phyloP scores from a whole-genome alignment of 2,888 invertebrate species.

The Poecilus cupreus region DNA sequence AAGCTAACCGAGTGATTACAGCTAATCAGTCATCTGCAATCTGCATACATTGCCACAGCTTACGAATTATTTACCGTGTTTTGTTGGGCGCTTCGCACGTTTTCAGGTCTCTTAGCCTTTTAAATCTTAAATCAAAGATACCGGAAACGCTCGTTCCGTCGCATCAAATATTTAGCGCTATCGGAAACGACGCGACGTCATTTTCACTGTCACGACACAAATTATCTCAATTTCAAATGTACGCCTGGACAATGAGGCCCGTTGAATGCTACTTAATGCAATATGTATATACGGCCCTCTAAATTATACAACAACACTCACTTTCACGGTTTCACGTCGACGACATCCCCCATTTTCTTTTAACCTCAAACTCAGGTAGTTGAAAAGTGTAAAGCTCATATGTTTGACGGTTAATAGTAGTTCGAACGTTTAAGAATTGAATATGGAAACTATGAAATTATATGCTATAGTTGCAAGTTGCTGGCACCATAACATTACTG shows the following conservation, averaged over 20 bases:
- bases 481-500: no score
- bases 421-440: no score
- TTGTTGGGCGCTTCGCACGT: slow-evolving; percentile 54
- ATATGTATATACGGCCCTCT: slow-evolving; percentile 4
- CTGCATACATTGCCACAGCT: slow-evolving; percentile 66
- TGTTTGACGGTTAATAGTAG: no score
- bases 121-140: slow-evolving; percentile 56
- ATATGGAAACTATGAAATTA: no score
- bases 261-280: background rate
- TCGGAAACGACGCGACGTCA: slow-evolving; percentile 27
- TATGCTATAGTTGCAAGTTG: no score
- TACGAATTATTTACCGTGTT: slow-evolving; percentile 61
- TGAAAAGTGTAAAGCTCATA: no score
- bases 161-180: slow-evolving; percentile 41
- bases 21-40: slow-evolving; percentile 69
- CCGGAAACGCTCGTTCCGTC: slow-evolving; percentile 46
- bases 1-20: slow-evolving; percentile 67
- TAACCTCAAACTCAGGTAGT: no score
- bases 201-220: slow-evolving; percentile 44
- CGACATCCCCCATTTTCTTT: background rate
- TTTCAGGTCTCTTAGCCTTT: slow-evolving; percentile 22
- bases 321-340: background rate
- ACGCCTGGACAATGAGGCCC: slow-evolving; percentile 14
- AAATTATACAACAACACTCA: background rate
- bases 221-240: slow-evolving; percentile 38